These are phyloP conservation scores for Drosophila borealis DNA, from an alignment of 2,888 invertebrate genomes.

Conservation along the genomic window DNA sequence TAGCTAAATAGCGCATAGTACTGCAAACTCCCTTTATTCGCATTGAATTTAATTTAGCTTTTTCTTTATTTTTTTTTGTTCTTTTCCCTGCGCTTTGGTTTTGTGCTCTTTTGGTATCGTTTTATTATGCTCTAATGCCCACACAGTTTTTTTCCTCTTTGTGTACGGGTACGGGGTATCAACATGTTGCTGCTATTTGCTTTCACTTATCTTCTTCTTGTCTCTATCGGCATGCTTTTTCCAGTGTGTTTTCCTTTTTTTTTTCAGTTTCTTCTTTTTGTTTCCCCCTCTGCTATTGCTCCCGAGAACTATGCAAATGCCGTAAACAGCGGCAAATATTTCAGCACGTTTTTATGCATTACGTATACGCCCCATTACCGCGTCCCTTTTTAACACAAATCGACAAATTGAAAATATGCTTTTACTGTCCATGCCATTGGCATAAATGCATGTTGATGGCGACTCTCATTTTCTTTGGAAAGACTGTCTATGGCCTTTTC, in stretches of 20 bases:
- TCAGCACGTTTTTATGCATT: not conserved
- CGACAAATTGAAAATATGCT: not conserved
- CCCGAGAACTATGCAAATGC: not conserved
- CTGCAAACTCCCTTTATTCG: too few species aligned
- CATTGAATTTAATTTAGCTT: too few species aligned
- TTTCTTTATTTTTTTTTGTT: too few species aligned
- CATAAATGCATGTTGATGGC: slow-evolving; percentile 2
- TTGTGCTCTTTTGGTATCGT: not conserved
- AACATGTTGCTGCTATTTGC: not conserved
- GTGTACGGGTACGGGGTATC: not conserved
- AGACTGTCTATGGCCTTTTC: not conserved
- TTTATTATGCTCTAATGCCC: not conserved
- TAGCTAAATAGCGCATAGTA: too few species aligned
- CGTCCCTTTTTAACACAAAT: slow-evolving; percentile 1
- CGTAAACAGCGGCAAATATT: not conserved
- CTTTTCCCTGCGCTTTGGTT: too few species aligned
- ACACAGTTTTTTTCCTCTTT: not conserved
- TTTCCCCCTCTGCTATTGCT: not conserved
- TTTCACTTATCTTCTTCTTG: not conserved
- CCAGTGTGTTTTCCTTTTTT: not conserved
- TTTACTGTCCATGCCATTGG: not conserved
- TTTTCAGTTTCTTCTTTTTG: not conserved
- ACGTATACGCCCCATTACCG: not conserved
- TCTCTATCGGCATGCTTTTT: not conserved
- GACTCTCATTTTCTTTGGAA: not conserved